Conservation (phyloP, 2,113 vertebrate genomes). For the Isichthys henryi region DNA sequence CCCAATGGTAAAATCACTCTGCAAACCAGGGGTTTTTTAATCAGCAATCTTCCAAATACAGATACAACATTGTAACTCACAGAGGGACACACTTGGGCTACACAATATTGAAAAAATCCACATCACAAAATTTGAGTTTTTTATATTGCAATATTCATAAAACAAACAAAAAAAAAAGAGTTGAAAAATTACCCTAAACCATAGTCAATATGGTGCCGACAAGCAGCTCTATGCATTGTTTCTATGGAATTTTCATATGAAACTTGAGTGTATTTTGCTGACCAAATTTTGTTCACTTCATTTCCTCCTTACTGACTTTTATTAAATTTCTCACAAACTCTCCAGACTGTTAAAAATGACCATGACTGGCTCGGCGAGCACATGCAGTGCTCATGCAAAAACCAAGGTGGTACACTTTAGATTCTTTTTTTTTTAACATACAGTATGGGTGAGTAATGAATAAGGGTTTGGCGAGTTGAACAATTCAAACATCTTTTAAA, state of each 20-base stretch:
- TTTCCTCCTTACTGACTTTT: too few species aligned
- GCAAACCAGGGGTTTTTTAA: neutral
- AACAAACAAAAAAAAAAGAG: neutral
- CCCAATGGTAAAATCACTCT: neutral
- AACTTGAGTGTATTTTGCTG: neutral
- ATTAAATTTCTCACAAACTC: too few species aligned
- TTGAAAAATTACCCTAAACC: neutral
- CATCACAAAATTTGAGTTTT: neutral
- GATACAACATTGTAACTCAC: neutral
- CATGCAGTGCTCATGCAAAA: too few species aligned
- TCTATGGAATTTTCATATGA: neutral
- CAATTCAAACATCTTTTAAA: too few species aligned
- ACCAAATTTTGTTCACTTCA: too few species aligned
- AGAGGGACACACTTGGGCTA: neutral
- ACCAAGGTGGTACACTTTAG: too few species aligned
- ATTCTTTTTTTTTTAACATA: too few species aligned
- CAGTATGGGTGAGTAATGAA: too few species aligned
- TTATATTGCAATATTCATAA: neutral
- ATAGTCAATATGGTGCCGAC: neutral
- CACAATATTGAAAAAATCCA: neutral
- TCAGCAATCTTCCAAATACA: neutral
- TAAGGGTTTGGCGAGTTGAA: too few species aligned
- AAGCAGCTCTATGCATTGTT: neutral
- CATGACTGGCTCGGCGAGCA: too few species aligned
- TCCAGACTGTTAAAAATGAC: neutral